A percentile compares a stretch with the other conserved stretches of the same genome.
Conservation (phyloP, 1,140 invertebrate species). For the Polyergus mexicanus region DNA sequence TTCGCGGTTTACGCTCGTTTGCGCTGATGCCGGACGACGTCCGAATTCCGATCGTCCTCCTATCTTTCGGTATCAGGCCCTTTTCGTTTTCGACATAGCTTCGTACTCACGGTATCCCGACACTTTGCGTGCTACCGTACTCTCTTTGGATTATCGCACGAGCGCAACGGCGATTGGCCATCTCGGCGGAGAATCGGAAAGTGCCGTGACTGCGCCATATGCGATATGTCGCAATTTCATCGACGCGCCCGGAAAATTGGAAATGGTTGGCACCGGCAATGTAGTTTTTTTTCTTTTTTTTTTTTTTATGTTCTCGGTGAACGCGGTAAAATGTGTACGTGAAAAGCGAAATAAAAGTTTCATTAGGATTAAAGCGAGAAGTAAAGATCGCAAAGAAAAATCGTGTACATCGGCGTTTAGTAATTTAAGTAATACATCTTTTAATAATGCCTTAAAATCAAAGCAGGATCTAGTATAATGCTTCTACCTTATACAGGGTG, state of each 20-base stretch:
- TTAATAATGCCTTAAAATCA: too few relatives aligned
- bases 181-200: constrained; percentile 19
- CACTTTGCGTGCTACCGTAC: constrained; percentile 19
- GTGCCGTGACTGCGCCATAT: not conserved
- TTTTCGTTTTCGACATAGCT: constrained; percentile 54
- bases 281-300: not conserved
- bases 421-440: too few relatives aligned
- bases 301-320: too few relatives aligned
- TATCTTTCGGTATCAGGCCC: constrained; percentile 10
- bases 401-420: not conserved
- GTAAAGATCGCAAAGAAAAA: not conserved
- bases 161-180: not conserved
- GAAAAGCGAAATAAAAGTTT: not conserved
- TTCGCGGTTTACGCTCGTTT: constrained; percentile 68
- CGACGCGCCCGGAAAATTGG: not conserved
- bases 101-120: constrained; percentile 41
- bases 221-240: not conserved
- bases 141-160: constrained; percentile 27
- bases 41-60: not conserved
- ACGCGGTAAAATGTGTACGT: not conserved
- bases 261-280: not conserved
- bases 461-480: too few relatives aligned
- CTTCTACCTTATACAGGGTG: too few relatives aligned
- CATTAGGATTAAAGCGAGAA: not conserved
- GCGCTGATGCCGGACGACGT: constrained; percentile 69